Conservation (phyloP, 2,113 vertebrate species). For the Nesogale talazaci region DNA sequence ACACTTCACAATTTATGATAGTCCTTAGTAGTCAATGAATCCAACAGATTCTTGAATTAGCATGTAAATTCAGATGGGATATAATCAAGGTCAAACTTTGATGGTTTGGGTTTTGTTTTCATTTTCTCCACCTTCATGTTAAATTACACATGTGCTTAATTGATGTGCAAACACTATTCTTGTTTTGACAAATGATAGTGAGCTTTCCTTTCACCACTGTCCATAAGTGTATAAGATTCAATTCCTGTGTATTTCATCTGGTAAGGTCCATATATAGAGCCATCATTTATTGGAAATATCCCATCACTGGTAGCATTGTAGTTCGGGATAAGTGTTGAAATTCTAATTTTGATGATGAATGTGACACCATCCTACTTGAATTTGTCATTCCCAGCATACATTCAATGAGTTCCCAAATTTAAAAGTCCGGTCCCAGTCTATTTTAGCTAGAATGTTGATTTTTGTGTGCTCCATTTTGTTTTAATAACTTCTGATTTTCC, state of each 20-base stretch:
- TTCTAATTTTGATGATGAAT: background rate
- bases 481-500: background rate
- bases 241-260: background rate
- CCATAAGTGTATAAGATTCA: background rate
- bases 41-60: no score
- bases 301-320: background rate
- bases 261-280: background rate
- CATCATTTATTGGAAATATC: background rate
- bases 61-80: no score
- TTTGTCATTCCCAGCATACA: background rate
- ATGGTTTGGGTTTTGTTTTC: background rate
- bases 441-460: background rate
- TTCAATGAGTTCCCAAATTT: background rate
- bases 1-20: no score
- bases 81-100: background rate
- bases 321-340: background rate
- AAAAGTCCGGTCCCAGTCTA: background rate
- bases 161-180: background rate
- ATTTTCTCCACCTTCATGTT: background rate
- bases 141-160: background rate
- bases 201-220: background rate
- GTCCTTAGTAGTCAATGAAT: no score
- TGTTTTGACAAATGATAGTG: background rate
- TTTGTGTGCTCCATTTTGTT: background rate
- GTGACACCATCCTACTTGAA: background rate